Evolutionary conservation across 53 echinoderm and acorn worm species (phyloP), one percentile per base, ranked within the genome.

Genomic region (Crossaster papposus): DNA sequence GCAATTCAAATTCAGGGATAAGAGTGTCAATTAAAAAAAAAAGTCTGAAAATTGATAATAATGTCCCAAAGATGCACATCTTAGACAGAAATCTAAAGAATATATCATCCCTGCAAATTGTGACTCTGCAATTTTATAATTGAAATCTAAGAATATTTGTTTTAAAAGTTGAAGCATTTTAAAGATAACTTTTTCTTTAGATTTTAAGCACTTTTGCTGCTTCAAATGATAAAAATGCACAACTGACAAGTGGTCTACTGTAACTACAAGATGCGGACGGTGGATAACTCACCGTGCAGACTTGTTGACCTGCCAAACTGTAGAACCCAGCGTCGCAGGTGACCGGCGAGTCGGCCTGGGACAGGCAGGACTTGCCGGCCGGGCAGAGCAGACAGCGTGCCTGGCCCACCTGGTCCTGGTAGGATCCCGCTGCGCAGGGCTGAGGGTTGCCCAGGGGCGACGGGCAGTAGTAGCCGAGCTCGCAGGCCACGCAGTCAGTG

Each of bases 381-480:
- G 98, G 96, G 78, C 98, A 97, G 12, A 88, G 89, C 15, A 88
- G 79, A 65, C 98, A 97, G 12, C 92, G 90, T 2, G 96, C 54
- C 72, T 97, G 90, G 55, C 98, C 98, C 7, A 83, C 89, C 29
- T 81, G 81, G 89, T 96, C 93, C 72, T 97, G 98, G 83, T 97
- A 97, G 28, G 96, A 90, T 10, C 98, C 98, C 6, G 51, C 91
- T 9, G 96, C 89, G 79, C 98, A 97, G 14, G 71, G 86, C 85
- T 94, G 93, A 23, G 96, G 94, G 90, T 52, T 85, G 52, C 87
- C 93, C 12, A 97, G 65, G 64, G 98, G 98, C 22, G 98, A 96
- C 22, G 98, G 98, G 91, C 98, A 97, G 94, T 94, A 94, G 93
- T 91, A 90, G 1, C 98, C 98, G 31, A 77, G 65, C 9, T 96